These are phyloP conservation scores for Daktulosphaira vitifoliae DNA, from an alignment of 1,140 invertebrate genomes.

Conservation along the genomic window DNA sequence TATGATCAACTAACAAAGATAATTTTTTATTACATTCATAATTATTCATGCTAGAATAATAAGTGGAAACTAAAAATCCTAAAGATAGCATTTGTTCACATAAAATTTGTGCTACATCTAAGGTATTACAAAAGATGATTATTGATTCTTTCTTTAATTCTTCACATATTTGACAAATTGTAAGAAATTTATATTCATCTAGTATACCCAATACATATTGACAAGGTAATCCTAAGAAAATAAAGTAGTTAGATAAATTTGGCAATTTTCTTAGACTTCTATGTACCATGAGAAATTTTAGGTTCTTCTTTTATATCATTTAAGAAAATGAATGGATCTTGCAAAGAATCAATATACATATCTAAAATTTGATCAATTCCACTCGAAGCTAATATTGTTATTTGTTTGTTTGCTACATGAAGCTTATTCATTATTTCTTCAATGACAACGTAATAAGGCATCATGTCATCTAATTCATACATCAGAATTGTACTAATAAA, in stretches of 20 bases:
- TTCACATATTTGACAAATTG: slow-evolving; percentile 93
- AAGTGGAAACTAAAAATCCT: slow-evolving; percentile 98
- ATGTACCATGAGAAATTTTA: too few species aligned
- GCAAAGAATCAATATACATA: slow-evolving; percentile 95
- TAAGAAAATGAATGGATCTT: slow-evolving; percentile 89
- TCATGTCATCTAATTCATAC: slow-evolving; percentile 99
- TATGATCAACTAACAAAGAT: slow-evolving; percentile 95
- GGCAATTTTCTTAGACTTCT: too few species aligned
- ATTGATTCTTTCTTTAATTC: slow-evolving; percentile 97
- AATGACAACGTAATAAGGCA: slow-evolving; percentile 97
- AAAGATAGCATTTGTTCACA: slow-evolving; percentile 88
- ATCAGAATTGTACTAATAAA: slow-evolving; percentile 95
- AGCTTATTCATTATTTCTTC: slow-evolving; percentile 95
- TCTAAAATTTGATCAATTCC: slow-evolving; percentile 94
- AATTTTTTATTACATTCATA: slow-evolving; percentile 94
- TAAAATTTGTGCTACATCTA: slow-evolving; percentile 95
- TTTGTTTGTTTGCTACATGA: slow-evolving; percentile 73
- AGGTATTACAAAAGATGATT: slow-evolving; percentile 99
- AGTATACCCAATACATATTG: neutral
- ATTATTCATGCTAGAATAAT: slow-evolving; percentile 99
- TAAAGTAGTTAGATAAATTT: too few species aligned
- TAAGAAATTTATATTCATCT: slow-evolving; percentile 98
- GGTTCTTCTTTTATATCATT: slow-evolving; percentile 93
- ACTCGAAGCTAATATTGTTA: slow-evolving; percentile 94
- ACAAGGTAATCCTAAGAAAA: slow-evolving; percentile 74